phyloP scores from a whole-genome alignment of 2,113 vertebrate species.

The Tursiops truncatus region DNA sequence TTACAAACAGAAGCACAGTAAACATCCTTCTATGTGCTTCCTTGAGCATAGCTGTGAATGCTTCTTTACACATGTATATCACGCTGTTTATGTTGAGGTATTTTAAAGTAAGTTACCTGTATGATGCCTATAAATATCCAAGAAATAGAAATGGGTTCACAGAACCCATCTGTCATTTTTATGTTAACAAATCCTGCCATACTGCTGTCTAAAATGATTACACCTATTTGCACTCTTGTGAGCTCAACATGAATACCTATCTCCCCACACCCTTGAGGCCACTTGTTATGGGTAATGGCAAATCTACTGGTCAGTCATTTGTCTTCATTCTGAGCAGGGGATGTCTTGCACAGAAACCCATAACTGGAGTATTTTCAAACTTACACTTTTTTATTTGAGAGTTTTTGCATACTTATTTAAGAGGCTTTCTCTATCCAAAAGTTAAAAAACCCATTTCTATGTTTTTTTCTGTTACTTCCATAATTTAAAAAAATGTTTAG shows the following conservation, averaged over 20 bases:
- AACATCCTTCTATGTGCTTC: background rate
- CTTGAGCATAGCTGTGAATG: background rate
- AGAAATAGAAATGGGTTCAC: background rate
- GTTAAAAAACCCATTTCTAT: background rate
- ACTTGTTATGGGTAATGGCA: background rate
- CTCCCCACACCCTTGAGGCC: background rate
- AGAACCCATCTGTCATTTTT: background rate
- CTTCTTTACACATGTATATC: background rate
- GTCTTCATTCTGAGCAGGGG: background rate
- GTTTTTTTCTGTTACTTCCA: background rate
- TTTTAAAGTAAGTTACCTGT: background rate
- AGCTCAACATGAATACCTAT: background rate
- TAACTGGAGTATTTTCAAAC: background rate
- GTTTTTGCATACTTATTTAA: background rate
- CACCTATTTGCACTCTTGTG: background rate
- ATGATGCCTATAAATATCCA: background rate
- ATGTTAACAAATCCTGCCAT: background rate
- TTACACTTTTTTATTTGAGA: background rate
- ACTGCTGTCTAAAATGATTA: background rate
- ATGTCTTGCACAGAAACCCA: background rate
- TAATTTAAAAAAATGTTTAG: background rate
- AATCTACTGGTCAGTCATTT: background rate
- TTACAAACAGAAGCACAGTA: background rate
- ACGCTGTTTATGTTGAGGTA: background rate
- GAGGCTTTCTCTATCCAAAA: background rate